Base-by-base conservation (phyloP, 2,888 invertebrate species). In the Eilema caniola region DNA sequence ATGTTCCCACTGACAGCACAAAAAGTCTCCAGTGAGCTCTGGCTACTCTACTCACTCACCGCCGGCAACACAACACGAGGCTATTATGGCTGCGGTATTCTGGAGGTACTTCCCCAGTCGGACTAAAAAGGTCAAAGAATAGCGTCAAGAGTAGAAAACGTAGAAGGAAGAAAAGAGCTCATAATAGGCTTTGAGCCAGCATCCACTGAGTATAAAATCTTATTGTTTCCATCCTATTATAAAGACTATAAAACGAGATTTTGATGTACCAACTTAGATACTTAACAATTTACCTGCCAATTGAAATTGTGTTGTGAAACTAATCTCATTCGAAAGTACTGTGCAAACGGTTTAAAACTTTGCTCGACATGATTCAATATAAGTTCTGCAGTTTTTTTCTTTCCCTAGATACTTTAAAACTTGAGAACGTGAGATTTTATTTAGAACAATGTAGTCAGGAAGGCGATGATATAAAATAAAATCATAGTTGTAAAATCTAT, bases 261-360 rank as follows among this genome's bases (percentile, higher is more conserved):
- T 66, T 74, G 72, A 73, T 71, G 67, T 62, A 70, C 33, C n/a
- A 80, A 81, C 74, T 80, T 78, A 37, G 47, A 60, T 66, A 73
- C 72, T 70, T 69, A 72, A 74, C 75, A 72, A 71, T 79, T 77
- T 77, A 82, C 82, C 77, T 80, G 77, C 37, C 82, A 66, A 77
- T 82, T 82, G 79, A 82, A 82, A 82, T 82, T 82, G 75, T 77
- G 69, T 69, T 74, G 63, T 66, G 65, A 76, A 80, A 79, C 74
- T 77, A 78, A 81, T 79, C 78, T 73, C 66, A 71, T 72, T 77
- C 61, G 23, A 59, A 79, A 76, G 74, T 81, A 62, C 63, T 68
- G 65, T 76, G 73, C 71, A 74, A 79, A 76, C 76, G 74, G 71
- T 78, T 81, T 76, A 76, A 75, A 77, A 82, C 76, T 82, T 82